Conservation (phyloP, 2,113 vertebrate species). For the Melanocharis versteri region DNA sequence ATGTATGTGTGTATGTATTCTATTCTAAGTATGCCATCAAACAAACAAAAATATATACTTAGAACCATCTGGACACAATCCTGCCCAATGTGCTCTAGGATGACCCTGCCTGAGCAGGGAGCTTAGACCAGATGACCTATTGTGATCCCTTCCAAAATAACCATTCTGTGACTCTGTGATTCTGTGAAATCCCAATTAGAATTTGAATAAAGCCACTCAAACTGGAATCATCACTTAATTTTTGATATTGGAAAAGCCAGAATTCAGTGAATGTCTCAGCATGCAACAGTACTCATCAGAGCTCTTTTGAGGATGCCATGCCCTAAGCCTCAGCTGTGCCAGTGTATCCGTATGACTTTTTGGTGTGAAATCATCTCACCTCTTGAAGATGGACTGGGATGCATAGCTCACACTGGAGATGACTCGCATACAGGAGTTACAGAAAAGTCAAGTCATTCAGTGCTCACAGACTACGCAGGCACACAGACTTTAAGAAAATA, state of each 20-base stretch:
- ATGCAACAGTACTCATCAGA: fast-evolving
- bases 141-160: not conserved
- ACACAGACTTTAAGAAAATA: not conserved
- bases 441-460: not conserved
- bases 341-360: fast-evolving
- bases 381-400: fast-evolving
- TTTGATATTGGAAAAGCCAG: not conserved
- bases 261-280: not conserved
- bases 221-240: not conserved
- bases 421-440: not conserved
- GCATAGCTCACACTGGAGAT: not conserved
- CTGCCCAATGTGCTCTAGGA: not conserved
- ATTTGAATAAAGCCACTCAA: not conserved
- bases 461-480: not conserved
- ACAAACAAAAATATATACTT: not conserved
- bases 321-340: not conserved
- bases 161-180: not conserved
- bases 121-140: not conserved
- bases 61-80: not conserved
- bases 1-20: too few relatives aligned
- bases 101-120: not conserved
- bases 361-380: not conserved
- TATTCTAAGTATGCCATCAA: not conserved
- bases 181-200: not conserved
- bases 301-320: not conserved